Evolutionary conservation across 2,113 vertebrate species (phyloP).

Genomic region (Callopanchax toddi): DNA sequence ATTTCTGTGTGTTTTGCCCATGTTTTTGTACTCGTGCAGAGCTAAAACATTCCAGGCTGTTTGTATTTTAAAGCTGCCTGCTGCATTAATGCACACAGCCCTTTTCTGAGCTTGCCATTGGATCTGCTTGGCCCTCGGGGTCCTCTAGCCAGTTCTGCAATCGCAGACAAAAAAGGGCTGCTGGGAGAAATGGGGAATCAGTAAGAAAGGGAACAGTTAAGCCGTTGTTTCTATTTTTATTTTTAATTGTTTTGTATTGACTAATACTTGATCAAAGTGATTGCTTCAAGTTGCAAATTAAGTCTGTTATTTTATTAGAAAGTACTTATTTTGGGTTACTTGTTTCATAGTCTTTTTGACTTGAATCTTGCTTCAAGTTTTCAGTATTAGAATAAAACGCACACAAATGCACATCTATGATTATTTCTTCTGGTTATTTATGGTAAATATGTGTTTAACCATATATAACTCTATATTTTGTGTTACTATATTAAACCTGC

Average conservation of each 20-base stretch:
- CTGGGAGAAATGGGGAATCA: constrained; percentile 26
- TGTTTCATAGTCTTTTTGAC: no score
- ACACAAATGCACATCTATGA: no score
- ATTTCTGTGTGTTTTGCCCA: not conserved
- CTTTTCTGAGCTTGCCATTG: constrained; percentile 42
- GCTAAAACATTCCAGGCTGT: not conserved
- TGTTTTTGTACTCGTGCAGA: not conserved
- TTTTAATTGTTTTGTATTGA: not conserved
- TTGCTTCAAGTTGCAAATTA: not conserved
- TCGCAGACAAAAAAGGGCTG: constrained; percentile 25
- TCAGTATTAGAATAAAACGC: no score
- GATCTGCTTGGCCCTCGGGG: constrained; percentile 33
- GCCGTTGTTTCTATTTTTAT: no score
- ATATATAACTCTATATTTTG: no score
- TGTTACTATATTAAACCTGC: no score
- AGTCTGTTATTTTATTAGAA: not conserved
- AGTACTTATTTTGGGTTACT: no score
- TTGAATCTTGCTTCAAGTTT: no score
- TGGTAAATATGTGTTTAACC: no score
- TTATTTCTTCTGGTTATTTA: no score
- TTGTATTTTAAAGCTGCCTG: constrained; percentile 3
- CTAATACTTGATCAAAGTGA: not conserved
- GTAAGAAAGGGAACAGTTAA: not conserved
- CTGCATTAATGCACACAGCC: constrained; percentile 32
- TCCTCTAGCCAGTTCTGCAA: constrained; percentile 25